Evolutionary conservation across 2,888 invertebrate genomes (phyloP).

Genomic region (Sicus ferrugineus): DNA sequence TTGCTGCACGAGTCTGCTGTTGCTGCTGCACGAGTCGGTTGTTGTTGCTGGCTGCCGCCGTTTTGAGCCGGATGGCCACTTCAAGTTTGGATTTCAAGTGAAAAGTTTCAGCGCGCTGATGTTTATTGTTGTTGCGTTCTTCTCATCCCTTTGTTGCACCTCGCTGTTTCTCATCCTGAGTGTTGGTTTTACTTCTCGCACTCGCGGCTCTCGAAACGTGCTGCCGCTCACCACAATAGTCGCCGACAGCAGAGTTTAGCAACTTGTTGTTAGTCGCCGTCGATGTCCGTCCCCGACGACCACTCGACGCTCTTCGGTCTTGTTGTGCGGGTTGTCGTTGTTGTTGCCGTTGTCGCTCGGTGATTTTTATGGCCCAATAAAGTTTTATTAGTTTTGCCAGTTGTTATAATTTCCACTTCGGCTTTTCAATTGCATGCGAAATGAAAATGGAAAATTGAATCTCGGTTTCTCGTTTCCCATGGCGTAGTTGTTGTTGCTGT

Average conservation of each 20-base stretch:
- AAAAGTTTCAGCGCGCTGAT: background rate
- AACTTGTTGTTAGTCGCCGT: slow-evolving; percentile 14
- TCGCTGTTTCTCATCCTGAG: background rate
- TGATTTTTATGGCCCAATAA: slow-evolving; percentile 48
- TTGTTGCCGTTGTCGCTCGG: slow-evolving; percentile 6
- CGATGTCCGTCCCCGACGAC: background rate
- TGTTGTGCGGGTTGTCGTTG: background rate
- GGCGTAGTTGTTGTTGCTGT: slow-evolving; percentile 14
- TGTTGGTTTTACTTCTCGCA: background rate
- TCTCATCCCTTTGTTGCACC: background rate
- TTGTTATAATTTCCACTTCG: slow-evolving; percentile 47
- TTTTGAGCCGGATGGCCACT: background rate
- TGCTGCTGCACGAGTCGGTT: background rate
- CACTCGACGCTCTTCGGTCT: background rate
- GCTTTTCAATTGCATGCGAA: slow-evolving; percentile 41
- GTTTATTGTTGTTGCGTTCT: background rate
- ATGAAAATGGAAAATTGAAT: slow-evolving; percentile 37
- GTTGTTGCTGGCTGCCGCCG: background rate
- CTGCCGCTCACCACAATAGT: background rate
- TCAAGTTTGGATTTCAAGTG: too few relatives aligned
- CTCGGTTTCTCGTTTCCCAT: slow-evolving; percentile 34
- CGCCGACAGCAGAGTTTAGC: background rate
- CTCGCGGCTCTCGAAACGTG: slow-evolving; percentile 6
- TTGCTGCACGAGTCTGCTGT: background rate
- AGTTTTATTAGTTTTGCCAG: slow-evolving; percentile 47